Percentiles rank a stretch among this genome's conserved stretches.
Evolutionary conservation across 1,140 invertebrate genomes (phyloP).

Genomic region (Saccostrea glomerata): DNA sequence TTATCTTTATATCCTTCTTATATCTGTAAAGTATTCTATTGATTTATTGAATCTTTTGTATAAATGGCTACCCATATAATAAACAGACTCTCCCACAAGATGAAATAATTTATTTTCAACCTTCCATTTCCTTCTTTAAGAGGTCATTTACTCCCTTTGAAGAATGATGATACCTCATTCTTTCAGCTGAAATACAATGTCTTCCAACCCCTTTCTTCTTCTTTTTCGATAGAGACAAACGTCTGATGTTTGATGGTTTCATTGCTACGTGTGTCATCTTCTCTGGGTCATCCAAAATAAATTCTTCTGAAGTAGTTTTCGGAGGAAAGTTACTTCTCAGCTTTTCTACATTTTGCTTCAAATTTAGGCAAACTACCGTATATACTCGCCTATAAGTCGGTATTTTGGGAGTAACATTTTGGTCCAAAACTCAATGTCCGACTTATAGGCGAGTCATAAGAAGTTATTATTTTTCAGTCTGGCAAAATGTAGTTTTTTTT

Average conservation of each 20-base stretch:
- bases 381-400: no score
- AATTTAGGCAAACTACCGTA: neutral
- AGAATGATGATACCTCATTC: slow-evolving; percentile 7
- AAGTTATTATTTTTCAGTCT: no score
- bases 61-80: no score
- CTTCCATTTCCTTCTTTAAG: neutral
- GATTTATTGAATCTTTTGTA: no score
- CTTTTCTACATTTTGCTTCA: neutral
- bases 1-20: no score
- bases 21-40: no score
- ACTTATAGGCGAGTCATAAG: no score
- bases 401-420: no score
- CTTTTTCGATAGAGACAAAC: neutral
- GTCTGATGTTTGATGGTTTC: neutral
- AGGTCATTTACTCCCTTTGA: neutral
- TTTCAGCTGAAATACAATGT: slow-evolving; percentile 24
- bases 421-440: no score
- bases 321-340: neutral
- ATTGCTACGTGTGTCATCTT: neutral
- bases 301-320: neutral
- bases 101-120: neutral
- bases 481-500: no score
- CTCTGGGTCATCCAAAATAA: slow-evolving; percentile 9
- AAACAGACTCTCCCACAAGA: neutral
- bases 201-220: slow-evolving; percentile 25